These are phyloP conservation scores for Ramphastos sulfuratus DNA, from an alignment of 2,113 vertebrate species.

Conservation along the genomic window DNA sequence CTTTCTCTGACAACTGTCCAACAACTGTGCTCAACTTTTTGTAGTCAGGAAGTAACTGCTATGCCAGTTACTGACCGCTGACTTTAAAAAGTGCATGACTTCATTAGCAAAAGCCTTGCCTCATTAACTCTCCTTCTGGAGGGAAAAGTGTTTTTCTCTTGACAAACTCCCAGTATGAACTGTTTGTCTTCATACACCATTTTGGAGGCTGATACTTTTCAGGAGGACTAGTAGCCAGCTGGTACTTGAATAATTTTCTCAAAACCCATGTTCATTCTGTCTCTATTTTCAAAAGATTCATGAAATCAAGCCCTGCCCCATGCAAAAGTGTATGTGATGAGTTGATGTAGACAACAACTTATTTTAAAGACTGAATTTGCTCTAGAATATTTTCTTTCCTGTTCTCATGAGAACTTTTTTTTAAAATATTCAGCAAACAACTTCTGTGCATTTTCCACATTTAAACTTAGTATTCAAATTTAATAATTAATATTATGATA, in stretches of 20 bases:
- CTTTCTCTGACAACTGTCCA: background rate
- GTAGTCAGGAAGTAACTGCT: background rate
- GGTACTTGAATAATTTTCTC: background rate
- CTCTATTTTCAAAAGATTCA: background rate
- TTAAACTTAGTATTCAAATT: background rate
- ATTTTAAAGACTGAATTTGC: background rate
- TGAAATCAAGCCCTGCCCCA: background rate
- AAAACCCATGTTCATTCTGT: background rate
- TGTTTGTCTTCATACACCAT: background rate
- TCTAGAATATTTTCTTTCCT: background rate
- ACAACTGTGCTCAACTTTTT: background rate
- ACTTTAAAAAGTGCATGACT: constrained; percentile 7
- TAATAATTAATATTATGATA: background rate
- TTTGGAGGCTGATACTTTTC: background rate
- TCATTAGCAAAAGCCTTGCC: background rate
- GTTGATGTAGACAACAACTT: background rate
- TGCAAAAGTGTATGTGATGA: background rate
- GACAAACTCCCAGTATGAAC: background rate
- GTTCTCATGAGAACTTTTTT: background rate
- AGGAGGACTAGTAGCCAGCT: background rate
- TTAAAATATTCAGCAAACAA: background rate
- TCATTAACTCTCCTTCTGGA: background rate
- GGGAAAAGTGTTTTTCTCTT: background rate
- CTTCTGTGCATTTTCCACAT: background rate
- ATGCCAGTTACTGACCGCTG: background rate